Conservation (phyloP, 1,140 invertebrate genomes). For the Intoshia linei region DNA sequence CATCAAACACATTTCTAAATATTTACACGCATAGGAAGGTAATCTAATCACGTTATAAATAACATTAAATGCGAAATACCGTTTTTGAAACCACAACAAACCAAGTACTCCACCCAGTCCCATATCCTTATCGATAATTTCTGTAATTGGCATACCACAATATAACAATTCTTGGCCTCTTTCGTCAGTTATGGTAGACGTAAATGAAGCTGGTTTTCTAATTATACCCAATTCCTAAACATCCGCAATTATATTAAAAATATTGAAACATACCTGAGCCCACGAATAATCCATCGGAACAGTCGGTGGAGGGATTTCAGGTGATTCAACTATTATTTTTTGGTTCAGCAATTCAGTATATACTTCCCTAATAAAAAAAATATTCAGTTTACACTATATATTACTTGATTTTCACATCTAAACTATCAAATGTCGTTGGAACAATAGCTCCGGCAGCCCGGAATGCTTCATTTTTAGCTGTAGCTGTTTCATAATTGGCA, state of each 20-base stretch:
- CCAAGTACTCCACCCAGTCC: slow-evolving; percentile 88
- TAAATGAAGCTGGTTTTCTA: slow-evolving; percentile 87
- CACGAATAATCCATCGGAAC: slow-evolving; percentile 98
- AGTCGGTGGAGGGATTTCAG: slow-evolving; percentile 75
- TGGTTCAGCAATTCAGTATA: slow-evolving; percentile 45
- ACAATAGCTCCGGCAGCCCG: slow-evolving; percentile 48
- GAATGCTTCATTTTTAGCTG: slow-evolving; percentile 56
- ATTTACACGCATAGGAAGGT: slow-evolving; percentile 67
- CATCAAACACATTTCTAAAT: slow-evolving; percentile 95
- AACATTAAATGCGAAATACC: slow-evolving; percentile 9
- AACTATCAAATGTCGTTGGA: slow-evolving; percentile 58
- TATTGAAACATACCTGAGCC: slow-evolving; percentile 37
- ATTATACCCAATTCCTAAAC: slow-evolving; percentile 67
- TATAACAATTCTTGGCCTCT: slow-evolving; percentile 82
- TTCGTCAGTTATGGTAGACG: slow-evolving; percentile 96
- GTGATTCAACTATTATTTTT: slow-evolving; percentile 45
- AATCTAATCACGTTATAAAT: slow-evolving; percentile 27
- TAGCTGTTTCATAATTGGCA: slow-evolving; percentile 64
- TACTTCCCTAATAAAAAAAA: slow-evolving; percentile 25
- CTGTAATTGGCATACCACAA: slow-evolving; percentile 86
- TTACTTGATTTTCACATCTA: slow-evolving; percentile 41
- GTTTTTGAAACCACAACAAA: slow-evolving; percentile 77
- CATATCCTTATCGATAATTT: slow-evolving; percentile 40
- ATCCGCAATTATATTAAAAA: neutral
- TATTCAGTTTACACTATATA: neutral